A percentile compares a stretch with the other conserved stretches of the same genome.
These are phyloP conservation scores for Acanthopagrus latus DNA, from an alignment of 2,797 vertebrate species.

Conservation along the genomic window DNA sequence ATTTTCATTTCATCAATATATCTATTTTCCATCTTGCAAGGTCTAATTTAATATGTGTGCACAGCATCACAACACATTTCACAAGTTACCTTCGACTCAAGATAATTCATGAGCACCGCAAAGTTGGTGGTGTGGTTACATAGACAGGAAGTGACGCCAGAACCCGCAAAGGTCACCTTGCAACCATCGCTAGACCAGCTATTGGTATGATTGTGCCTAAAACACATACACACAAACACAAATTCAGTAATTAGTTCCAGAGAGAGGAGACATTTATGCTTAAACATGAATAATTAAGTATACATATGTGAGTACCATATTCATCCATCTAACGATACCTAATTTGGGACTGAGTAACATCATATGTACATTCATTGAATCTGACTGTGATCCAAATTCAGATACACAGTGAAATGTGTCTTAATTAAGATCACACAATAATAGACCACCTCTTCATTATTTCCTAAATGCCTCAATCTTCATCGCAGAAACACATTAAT, in stretches of 20 bases:
- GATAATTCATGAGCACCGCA: slow-evolving; percentile 88
- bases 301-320: neutral
- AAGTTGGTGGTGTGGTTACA: slow-evolving; percentile 91
- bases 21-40: neutral
- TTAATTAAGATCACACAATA: neutral
- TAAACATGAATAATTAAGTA: neutral
- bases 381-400: neutral
- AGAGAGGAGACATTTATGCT: neutral
- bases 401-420: neutral
- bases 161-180: slow-evolving; percentile 66
- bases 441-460: neutral
- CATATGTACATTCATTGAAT: neutral
- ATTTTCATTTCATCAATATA: neutral
- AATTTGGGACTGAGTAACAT: neutral
- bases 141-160: slow-evolving; percentile 81
- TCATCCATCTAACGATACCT: neutral
- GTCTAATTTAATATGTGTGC: neutral
- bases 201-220: slow-evolving; percentile 65
- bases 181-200: slow-evolving; percentile 87
- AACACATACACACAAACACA: slow-evolving; percentile 31
- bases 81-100: slow-evolving; percentile 79
- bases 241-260: neutral
- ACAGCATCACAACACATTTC: neutral
- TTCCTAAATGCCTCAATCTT: neutral
- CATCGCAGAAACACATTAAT: neutral